A percentile compares a stretch with the other conserved stretches of the same genome.
Conservation (phyloP, 2,888 invertebrate genomes). For the Macrosiphum euphorbiae region DNA sequence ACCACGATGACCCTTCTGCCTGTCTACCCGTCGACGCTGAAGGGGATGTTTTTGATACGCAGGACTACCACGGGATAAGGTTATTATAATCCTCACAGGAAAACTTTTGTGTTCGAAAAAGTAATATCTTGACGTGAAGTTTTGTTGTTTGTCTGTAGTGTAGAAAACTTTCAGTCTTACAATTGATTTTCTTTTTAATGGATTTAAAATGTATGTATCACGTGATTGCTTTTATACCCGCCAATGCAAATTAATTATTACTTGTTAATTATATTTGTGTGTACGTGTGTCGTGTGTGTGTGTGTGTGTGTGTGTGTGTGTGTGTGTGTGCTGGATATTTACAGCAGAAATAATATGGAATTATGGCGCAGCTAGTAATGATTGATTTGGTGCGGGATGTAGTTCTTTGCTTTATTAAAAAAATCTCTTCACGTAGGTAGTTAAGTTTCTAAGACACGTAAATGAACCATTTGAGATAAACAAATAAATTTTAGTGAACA, state of each 20-base stretch:
- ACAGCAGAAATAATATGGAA: background rate
- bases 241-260: background rate
- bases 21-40: background rate
- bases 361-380: background rate
- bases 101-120: slow-evolving; percentile 34
- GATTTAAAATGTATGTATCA: background rate
- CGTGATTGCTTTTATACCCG: background rate
- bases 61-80: background rate
- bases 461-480: background rate
- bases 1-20: background rate
- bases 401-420: background rate
- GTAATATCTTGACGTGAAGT: slow-evolving; percentile 20
- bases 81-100: slow-evolving; percentile 22
- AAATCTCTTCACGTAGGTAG: background rate
- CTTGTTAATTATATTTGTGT: background rate
- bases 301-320: background rate
- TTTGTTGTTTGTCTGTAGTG: background rate
- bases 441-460: background rate
- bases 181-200: slow-evolving; percentile 11
- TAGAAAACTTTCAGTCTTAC: background rate
- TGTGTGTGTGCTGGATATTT: background rate
- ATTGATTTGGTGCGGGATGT: background rate
- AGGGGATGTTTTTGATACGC: slow-evolving; percentile 7
- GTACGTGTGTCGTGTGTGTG: background rate
- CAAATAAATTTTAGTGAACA: background rate